Evolutionary conservation across 2,113 vertebrate species (phyloP).

Genomic region (Microcebus tavaratra): DNA sequence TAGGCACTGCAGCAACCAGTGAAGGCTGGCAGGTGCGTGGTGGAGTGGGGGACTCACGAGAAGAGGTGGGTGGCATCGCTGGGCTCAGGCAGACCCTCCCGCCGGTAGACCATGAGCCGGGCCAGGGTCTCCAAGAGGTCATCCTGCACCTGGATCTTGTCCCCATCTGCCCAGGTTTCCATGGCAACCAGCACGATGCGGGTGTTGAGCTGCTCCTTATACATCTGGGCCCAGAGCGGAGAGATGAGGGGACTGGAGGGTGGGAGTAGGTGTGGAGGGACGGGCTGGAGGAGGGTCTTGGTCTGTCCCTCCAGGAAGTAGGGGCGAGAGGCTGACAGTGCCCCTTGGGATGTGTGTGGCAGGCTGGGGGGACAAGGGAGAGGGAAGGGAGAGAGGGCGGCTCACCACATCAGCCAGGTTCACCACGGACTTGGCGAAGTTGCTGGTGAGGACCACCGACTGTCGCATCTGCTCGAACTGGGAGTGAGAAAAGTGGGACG

Average conservation of each 20-base stretch:
- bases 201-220: slow-evolving; percentile 96
- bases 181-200: slow-evolving; percentile 97
- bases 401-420: slow-evolving; percentile 96
- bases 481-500: not conserved
- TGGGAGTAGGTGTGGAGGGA: not conserved
- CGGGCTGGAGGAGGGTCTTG: not conserved
- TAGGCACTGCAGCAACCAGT: rapidly evolving
- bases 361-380: rapidly evolving
- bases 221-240: slow-evolving; percentile 86
- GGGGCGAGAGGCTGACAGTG: not conserved
- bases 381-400: rapidly evolving
- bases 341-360: rapidly evolving
- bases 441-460: slow-evolving; percentile 93
- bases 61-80: slow-evolving; percentile 94
- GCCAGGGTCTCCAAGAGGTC: slow-evolving; percentile 92
- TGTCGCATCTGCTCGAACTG: slow-evolving; percentile 93
- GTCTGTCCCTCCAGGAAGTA: not conserved
- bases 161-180: slow-evolving; percentile 94
- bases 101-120: slow-evolving; percentile 94
- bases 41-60: slow-evolving; percentile 87
- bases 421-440: slow-evolving; percentile 97
- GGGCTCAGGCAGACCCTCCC: slow-evolving; percentile 88
- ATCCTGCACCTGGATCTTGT: slow-evolving; percentile 90
- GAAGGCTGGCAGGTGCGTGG: not conserved
- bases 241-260: not conserved